phyloP scores from a whole-genome alignment of 2,888 invertebrate genomes.

The Orthonevra nobilis region DNA sequence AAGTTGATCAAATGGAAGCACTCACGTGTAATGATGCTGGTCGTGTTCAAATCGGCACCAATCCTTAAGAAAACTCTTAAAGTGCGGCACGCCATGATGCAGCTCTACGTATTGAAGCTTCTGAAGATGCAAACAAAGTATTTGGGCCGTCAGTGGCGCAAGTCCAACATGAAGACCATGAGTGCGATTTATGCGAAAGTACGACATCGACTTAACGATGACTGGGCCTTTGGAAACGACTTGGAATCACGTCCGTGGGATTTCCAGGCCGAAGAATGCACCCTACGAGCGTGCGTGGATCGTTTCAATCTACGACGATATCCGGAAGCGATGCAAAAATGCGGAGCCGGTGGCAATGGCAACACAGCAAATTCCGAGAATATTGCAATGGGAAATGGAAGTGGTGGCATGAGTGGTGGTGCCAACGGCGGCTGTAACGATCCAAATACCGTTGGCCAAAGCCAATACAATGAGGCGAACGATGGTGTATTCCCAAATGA shows the following conservation, averaged over 20 bases:
- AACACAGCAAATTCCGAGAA: constrained; percentile 77
- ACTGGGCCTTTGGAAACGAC: constrained; percentile 99
- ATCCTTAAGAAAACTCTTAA: constrained; percentile 97
- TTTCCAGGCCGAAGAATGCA: constrained; percentile 98
- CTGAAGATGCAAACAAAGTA: constrained; percentile 99
- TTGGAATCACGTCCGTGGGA: constrained; percentile 99
- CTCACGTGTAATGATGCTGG: constrained; percentile 99
- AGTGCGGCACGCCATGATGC: constrained; percentile 97
- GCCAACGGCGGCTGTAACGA: constrained; percentile 67
- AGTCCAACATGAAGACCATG: constrained; percentile 99
- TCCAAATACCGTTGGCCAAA: constrained; percentile 67
- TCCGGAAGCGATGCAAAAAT: constrained; percentile 81
- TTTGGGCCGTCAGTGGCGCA: constrained; percentile 98
- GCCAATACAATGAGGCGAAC: constrained; percentile 72
- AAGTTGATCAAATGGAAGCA: constrained; percentile 99
- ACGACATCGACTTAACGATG: constrained; percentile 97
- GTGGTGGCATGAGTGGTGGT: constrained; percentile 70
- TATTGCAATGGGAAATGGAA: constrained; percentile 73
- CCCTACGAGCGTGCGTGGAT: constrained; percentile 95
- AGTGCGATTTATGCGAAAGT: constrained; percentile 99
- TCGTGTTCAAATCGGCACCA: constrained; percentile 99
- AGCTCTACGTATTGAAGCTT: constrained; percentile 97
- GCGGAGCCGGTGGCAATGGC: constrained; percentile 77
- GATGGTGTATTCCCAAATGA: constrained; percentile 79
- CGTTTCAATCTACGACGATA: constrained; percentile 97